These are phyloP conservation scores for Cryptocheilus praepositus DNA, from an alignment of 2,888 invertebrate genomes.

Conservation along the genomic window DNA sequence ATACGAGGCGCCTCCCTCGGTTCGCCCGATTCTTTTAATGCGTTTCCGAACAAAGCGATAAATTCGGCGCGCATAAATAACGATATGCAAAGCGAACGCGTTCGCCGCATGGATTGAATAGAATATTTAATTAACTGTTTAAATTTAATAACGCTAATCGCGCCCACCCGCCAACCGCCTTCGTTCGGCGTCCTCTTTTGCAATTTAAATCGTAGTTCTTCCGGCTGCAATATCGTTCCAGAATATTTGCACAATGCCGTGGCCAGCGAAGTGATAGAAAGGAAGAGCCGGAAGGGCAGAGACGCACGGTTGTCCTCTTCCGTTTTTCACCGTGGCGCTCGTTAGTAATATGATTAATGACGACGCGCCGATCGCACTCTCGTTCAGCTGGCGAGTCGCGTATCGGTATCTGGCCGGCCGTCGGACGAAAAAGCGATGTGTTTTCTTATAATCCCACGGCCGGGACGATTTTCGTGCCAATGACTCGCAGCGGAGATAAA, in stretches of 20 bases:
- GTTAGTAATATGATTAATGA: no score
- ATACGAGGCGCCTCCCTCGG: no score
- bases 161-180: constrained; percentile 5
- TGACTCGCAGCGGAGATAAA: no score
- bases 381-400: background rate
- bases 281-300: background rate
- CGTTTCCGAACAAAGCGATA: no score
- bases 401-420: background rate
- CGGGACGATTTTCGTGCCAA: no score
- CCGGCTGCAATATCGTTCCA: constrained; percentile 28
- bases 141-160: constrained; percentile 38
- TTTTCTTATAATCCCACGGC: no score
- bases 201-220: constrained; percentile 32
- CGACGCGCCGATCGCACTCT: background rate
- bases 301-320: no score
- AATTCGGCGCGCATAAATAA: no score
- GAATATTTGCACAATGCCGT: constrained; percentile 30
- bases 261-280: background rate
- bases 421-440: background rate
- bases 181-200: constrained; percentile 20
- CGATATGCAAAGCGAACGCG: background rate
- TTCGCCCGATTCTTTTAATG: no score
- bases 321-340: no score
- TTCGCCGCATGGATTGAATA: constrained; percentile 7
- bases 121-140: constrained; percentile 32